These are phyloP conservation scores for Drosophila tanythrix DNA, from an alignment of 2,888 invertebrate species.

Conservation along the genomic window DNA sequence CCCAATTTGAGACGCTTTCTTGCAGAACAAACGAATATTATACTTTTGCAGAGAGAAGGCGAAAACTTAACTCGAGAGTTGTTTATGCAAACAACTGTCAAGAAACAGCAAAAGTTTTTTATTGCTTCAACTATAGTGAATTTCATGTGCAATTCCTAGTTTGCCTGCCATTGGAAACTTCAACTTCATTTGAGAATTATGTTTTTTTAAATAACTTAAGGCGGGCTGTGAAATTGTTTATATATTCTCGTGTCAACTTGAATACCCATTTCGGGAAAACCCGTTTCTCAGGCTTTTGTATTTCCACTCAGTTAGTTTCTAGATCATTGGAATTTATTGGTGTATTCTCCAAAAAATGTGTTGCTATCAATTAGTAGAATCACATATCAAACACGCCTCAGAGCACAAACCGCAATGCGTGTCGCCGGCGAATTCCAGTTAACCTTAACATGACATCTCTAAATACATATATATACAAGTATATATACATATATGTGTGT, in stretches of 20 bases:
- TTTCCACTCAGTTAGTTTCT: conserved; percentile 19
- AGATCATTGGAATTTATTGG: conserved; percentile 7
- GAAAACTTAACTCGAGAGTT: conserved; percentile 3
- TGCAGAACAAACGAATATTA: conserved; percentile 1
- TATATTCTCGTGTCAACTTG: neutral
- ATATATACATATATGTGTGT: neutral
- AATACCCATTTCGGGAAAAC: neutral
- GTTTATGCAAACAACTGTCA: conserved; percentile 13
- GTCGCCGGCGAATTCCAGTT: conserved; percentile 58
- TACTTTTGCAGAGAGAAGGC: neutral
- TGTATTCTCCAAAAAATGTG: conserved; percentile 45
- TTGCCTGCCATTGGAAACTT: neutral
- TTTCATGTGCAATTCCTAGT: conserved; percentile 10
- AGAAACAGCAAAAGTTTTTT: conserved; percentile 18
- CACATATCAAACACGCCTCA: conserved; percentile 30
- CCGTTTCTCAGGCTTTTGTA: neutral
- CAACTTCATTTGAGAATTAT: neutral
- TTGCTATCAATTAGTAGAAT: conserved; percentile 52
- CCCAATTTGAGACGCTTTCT: conserved; percentile 8
- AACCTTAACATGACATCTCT: conserved; percentile 63
- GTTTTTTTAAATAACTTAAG: neutral
- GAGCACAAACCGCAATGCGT: conserved; percentile 15
- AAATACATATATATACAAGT: neutral
- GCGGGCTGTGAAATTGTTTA: neutral
- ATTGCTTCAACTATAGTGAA: conserved; percentile 24